Base-by-base conservation (phyloP, 1,140 invertebrate genomes). In the Frieseomelitta varia region DNA sequence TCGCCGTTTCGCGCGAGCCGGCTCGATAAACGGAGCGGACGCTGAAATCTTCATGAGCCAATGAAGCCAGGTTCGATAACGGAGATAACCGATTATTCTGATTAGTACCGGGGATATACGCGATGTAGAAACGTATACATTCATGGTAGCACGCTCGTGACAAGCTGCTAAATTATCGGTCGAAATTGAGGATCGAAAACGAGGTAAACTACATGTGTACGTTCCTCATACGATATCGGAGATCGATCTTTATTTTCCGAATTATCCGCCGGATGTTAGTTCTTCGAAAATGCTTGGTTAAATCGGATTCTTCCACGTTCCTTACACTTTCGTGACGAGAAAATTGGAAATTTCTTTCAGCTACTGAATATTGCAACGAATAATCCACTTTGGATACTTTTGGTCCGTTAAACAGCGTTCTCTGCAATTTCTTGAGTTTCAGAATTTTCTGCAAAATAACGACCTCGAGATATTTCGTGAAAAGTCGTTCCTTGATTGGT, bases 1-100 rank as follows among this genome's bases (percentile, higher is more conserved):
- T 61, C 76, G 51, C 55, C 24, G 12, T 19, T 27, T 6, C 8
- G 39, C 39, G 10, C 17, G 14, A 30, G 73, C 6, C 12, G 30
- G 73, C 11, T 24, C n/a, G 55, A 34, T 77, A 80, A 80, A 85
- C 75, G 81, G 65, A 78, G 73, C 79, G 81, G 30, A 61, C 63
- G 51, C 67, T 89, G 80, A 89, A 87, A 89, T 80, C 76, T 89
- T 87, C 81, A 90, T 88, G 86, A 86, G 61, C 65, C 81, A 67
- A 79, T 78, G 81, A 56, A 74, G 47, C 69, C 79, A 68, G 63
- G 55, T 58, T 69, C 76, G 78, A 87, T 85, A 85, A 85, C 77
- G 69, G 71, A 78, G 84, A 84, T 87, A 77, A 86, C 68, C 80
- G 86, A 89, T 89, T 89, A 90, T 87, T 87, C 81, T 27, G 85